Percentiles rank a stretch among this genome's conserved stretches.
phyloP scores from a whole-genome alignment of 1,140 invertebrate genomes.

The Aphelinus atriplicis region DNA sequence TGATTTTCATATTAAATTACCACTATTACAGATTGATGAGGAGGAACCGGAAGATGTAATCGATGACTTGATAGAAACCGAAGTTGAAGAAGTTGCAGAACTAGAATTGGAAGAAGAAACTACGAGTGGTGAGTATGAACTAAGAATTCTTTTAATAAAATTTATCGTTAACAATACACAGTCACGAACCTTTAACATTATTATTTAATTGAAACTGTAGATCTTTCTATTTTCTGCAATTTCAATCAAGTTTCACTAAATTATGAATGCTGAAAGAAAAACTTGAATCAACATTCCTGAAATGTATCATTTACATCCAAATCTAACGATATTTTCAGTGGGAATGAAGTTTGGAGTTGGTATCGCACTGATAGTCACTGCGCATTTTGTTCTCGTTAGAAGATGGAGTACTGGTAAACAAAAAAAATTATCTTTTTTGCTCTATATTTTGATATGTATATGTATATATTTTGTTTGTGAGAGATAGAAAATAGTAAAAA shows the following conservation, averaged over 20 bases:
- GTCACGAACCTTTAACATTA: background rate
- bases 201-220: conserved; percentile 7
- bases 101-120: conserved; percentile 60
- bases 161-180: background rate
- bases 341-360: conserved; percentile 81
- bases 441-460: conserved; percentile 36
- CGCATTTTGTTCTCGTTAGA: conserved; percentile 76
- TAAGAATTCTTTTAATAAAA: conserved; percentile 22
- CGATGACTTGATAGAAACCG: conserved; percentile 48
- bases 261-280: background rate
- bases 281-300: background rate
- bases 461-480: background rate
- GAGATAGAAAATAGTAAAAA: too few species aligned
- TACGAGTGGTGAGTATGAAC: conserved; percentile 53
- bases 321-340: conserved; percentile 72
- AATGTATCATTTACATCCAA: conserved; percentile 38
- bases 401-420: conserved; percentile 65
- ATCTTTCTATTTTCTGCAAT: conserved; percentile 5
- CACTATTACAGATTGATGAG: conserved; percentile 40
- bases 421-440: conserved; percentile 25
- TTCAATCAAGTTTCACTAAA: background rate
- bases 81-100: conserved; percentile 50
- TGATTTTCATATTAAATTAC: too few species aligned
- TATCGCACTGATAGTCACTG: conserved; percentile 78
- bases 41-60: conserved; percentile 56